These are phyloP conservation scores for Agonopterix alstromeriana DNA, from an alignment of 2,888 invertebrate genomes.

Conservation along the genomic window DNA sequence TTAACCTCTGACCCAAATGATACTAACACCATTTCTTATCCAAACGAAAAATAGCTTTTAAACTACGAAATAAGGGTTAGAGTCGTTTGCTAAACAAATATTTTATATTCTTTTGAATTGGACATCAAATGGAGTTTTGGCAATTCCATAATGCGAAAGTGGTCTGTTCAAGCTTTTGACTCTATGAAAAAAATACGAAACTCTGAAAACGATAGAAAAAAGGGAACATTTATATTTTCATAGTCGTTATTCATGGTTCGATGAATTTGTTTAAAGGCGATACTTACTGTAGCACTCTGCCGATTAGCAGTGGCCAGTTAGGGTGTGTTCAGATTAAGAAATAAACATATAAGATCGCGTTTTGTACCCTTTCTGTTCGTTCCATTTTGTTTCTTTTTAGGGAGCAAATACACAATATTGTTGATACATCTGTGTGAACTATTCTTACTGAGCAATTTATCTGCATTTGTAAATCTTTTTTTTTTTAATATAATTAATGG, in stretches of 20 bases:
- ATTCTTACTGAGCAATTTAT: too few species aligned
- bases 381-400: too few species aligned
- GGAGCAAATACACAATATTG: too few species aligned
- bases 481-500: too few species aligned
- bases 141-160: constrained; percentile 77
- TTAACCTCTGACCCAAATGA: constrained; percentile 27
- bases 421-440: too few species aligned
- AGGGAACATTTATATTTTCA: constrained; percentile 74
- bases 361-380: too few species aligned
- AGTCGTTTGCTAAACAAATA: constrained; percentile 13
- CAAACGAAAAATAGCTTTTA: constrained; percentile 28
- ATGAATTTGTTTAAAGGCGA: constrained; percentile 68
- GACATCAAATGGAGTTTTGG: constrained; percentile 67
- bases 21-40: constrained; percentile 10
- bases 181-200: constrained; percentile 73
- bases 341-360: too few species aligned
- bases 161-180: constrained; percentile 77
- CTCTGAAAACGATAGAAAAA: constrained; percentile 74
- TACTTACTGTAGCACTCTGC: constrained; percentile 73
- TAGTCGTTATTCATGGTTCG: constrained; percentile 74
- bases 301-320: constrained; percentile 58
- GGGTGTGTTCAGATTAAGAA: not conserved
- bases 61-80: constrained; percentile 16
- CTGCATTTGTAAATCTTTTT: too few species aligned
- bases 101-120: constrained; percentile 32